A percentile compares a stretch with the other conserved stretches of the same genome.
These are phyloP conservation scores for western clawed frog (Xenopus tropicalis) DNA, from an alignment of 2,113 vertebrate species.

Conservation along the genomic window UCB_Xtro_10.0 CM004446.2:89526501-89527000, in stretches of 20 bases:
- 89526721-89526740: slow-evolving; percentile 13
- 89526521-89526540: slow-evolving; percentile 1
- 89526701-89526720: slow-evolving; percentile 21
- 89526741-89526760: slow-evolving; percentile 3
- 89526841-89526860: slow-evolving; percentile 16
- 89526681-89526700: slow-evolving; percentile 24
- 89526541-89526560: neutral
- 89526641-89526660: slow-evolving; percentile 6
- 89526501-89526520: neutral
- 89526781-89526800: slow-evolving; percentile 28
- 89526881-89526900: neutral
- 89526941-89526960: too few species aligned
- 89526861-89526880: slow-evolving; percentile 9
- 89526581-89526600: neutral
- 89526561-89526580: slow-evolving; percentile 1
- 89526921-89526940: too few species aligned
- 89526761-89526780: slow-evolving; percentile 16
- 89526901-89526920: slow-evolving; percentile 1
- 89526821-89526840: slow-evolving; percentile 17
- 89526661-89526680: neutral
- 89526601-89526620: slow-evolving; percentile 6
- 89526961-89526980: too few species aligned
- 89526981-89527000: too few species aligned
- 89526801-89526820: slow-evolving; percentile 15
- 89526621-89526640: slow-evolving; percentile 7